Conservation (phyloP, 53 echinoderm and acorn worm genomes). For the Mesocentrotus franciscanus region DNA sequence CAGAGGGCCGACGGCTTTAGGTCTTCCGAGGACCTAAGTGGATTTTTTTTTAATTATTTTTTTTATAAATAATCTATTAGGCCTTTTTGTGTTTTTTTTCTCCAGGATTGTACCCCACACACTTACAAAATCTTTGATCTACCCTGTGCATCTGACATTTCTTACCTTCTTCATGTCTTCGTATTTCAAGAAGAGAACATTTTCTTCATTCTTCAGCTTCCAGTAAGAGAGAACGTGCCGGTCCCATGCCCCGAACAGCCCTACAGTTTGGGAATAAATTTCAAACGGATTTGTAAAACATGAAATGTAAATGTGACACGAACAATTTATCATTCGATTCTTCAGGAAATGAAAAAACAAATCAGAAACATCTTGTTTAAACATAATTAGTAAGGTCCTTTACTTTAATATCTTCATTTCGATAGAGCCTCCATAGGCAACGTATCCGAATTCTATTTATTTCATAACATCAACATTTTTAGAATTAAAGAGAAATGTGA, state of each 20-base stretch:
- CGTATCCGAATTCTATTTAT: too few relatives aligned
- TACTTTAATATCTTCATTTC: too few relatives aligned
- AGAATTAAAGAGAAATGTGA: too few relatives aligned
- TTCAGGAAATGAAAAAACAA: too few relatives aligned
- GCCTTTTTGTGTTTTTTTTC: too few relatives aligned
- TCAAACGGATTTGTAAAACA: not conserved
- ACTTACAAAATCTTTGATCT: not conserved
- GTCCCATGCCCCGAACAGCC: constrained; percentile 27
- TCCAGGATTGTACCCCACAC: not conserved
- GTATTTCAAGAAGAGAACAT: constrained; percentile 55
- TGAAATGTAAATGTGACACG: too few relatives aligned
- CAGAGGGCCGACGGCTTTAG: not conserved
- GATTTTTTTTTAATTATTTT: not conserved
- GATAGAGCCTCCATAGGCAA: too few relatives aligned
- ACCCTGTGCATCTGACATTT: not conserved
- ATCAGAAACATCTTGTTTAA: too few relatives aligned
- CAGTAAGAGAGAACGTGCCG: constrained; percentile 42
- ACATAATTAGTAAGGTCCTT: too few relatives aligned
- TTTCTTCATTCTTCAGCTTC: not conserved
- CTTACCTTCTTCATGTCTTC: constrained; percentile 56
- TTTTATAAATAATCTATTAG: not conserved
- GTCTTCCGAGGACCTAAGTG: not conserved
- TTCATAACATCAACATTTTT: too few relatives aligned
- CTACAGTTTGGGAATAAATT: not conserved
- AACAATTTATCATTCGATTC: too few relatives aligned